phyloP scores from a whole-genome alignment of 2,113 vertebrate species.

The Cebus imitator region DNA sequence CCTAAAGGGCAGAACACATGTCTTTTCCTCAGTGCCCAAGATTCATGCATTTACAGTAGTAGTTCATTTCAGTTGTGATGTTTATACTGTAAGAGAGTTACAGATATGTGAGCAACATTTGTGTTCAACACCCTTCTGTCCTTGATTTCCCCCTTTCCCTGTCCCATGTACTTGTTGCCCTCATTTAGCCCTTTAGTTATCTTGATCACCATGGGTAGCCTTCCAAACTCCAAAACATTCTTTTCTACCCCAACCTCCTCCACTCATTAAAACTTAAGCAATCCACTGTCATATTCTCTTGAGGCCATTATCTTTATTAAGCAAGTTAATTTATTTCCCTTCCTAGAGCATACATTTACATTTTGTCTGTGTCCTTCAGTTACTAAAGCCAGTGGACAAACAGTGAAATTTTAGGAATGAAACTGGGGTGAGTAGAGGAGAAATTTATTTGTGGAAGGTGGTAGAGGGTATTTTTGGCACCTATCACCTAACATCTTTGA shows the following conservation, averaged over 20 bases:
- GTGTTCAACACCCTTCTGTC: neutral
- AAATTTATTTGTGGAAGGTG: neutral
- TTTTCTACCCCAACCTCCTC: neutral
- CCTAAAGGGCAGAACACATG: neutral
- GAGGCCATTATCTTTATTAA: neutral
- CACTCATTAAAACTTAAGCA: neutral
- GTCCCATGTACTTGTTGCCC: neutral
- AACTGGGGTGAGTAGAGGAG: neutral
- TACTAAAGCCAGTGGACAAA: neutral
- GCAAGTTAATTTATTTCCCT: neutral
- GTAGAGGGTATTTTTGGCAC: neutral
- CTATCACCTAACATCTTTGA: neutral
- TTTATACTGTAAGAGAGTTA: neutral
- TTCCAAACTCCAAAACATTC: neutral
- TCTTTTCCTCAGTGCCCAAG: neutral
- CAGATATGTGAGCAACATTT: neutral
- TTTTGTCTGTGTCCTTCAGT: neutral
- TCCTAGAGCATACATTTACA: neutral
- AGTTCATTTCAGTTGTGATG: neutral
- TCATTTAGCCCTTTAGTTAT: neutral
- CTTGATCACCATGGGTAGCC: neutral
- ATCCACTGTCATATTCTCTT: neutral
- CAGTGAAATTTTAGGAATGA: neutral
- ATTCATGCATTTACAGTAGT: neutral
- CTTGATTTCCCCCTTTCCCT: neutral